Conservation (phyloP, 1,140 invertebrate species). For the Zaprionus ornatus region DNA sequence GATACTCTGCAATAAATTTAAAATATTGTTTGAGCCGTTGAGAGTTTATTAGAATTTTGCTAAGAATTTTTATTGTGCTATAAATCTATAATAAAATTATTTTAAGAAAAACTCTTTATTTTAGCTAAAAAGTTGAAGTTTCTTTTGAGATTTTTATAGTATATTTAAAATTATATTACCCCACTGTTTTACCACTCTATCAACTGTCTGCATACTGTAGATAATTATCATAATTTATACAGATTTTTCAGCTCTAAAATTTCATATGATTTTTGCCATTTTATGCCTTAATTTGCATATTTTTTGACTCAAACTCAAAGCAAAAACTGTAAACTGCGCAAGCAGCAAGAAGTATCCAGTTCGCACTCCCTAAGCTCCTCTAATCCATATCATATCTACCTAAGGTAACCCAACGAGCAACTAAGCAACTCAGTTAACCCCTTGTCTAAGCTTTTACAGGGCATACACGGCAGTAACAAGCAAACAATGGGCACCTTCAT, state of each 20-base stretch:
- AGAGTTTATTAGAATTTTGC: neutral
- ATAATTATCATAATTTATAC: neutral
- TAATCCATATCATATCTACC: neutral
- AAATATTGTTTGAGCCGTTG: neutral
- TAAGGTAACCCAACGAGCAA: neutral
- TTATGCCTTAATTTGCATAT: neutral
- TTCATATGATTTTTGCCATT: neutral
- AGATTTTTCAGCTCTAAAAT: neutral
- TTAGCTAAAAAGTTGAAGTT: neutral
- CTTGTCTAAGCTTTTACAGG: conserved; percentile 12
- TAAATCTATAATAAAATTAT: neutral
- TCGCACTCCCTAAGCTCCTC: neutral
- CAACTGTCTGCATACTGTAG: too few species aligned
- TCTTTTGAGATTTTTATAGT: too few species aligned
- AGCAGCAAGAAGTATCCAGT: too few species aligned
- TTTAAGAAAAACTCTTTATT: neutral
- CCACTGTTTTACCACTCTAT: too few species aligned
- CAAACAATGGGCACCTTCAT: conserved; percentile 47
- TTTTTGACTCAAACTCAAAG: neutral
- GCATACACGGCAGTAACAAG: conserved; percentile 33
- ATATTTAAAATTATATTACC: too few species aligned
- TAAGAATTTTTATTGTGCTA: neutral
- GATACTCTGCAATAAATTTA: neutral
- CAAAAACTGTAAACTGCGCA: too few species aligned
- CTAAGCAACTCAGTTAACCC: neutral